Evolutionary conservation across 2,797 vertebrate genomes (phyloP).

Genomic region (Rhabdophis nuchalis): DNA sequence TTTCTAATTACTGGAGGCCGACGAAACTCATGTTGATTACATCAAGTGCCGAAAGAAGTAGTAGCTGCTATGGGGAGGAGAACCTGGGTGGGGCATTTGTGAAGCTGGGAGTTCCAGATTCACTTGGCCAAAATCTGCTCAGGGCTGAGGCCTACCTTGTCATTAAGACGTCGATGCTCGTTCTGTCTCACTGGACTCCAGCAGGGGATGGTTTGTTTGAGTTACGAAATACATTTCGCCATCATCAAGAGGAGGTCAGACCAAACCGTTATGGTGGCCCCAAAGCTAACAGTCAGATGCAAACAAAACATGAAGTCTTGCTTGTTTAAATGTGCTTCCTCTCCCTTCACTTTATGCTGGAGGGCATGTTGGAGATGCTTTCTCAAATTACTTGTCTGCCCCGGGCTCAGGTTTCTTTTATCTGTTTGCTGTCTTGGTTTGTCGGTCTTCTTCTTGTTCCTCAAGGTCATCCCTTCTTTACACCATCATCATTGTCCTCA

Average conservation of each 20-base stretch:
- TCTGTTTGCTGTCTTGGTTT: no score
- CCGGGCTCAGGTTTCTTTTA: no score
- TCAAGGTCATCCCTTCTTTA: no score
- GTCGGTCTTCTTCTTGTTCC: no score
- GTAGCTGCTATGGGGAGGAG: not conserved
- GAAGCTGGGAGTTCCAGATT: not conserved
- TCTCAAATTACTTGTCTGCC: no score
- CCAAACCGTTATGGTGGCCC: not conserved
- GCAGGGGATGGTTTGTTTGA: not conserved
- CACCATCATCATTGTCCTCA: not conserved
- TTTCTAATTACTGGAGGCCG: not conserved
- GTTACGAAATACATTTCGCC: not conserved
- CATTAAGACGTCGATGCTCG: not conserved
- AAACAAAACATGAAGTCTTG: not conserved
- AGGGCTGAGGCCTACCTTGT: not conserved
- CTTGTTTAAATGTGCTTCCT: no score
- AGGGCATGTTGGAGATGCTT: no score
- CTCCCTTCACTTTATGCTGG: no score
- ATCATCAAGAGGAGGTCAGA: not conserved
- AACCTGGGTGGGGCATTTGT: not conserved
- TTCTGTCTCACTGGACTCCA: not conserved
- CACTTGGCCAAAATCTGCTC: not conserved
- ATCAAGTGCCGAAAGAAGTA: not conserved
- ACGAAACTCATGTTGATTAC: not conserved
- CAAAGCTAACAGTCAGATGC: not conserved